phyloP scores from a whole-genome alignment of 1,140 invertebrate species.

The Marisa cornuarietis region DNA sequence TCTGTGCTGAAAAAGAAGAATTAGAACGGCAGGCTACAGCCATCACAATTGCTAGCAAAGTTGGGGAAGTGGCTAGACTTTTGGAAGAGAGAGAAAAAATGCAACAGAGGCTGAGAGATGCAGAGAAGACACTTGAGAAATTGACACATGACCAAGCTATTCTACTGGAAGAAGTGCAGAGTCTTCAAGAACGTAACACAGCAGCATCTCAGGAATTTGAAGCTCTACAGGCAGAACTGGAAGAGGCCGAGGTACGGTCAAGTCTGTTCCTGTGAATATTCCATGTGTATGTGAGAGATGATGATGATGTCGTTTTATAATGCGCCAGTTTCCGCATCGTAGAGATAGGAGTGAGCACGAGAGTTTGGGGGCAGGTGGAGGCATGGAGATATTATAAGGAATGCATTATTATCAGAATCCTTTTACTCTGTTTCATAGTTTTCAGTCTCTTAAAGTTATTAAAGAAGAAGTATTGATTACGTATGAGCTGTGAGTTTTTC shows the following conservation, averaged over 20 bases:
- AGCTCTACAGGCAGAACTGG: slow-evolving; percentile 46
- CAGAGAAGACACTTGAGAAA: slow-evolving; percentile 32
- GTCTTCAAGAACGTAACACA: slow-evolving; percentile 43
- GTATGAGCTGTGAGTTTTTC: no score
- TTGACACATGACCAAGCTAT: slow-evolving; percentile 56
- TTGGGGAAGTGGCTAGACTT: slow-evolving; percentile 50
- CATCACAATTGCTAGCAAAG: slow-evolving; percentile 45
- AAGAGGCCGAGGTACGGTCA: slow-evolving; percentile 32
- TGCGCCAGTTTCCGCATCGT: no score
- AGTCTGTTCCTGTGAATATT: no score
- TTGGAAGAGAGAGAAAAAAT: slow-evolving; percentile 53
- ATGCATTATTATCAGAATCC: no score
- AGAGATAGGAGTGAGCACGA: neutral
- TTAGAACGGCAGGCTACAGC: slow-evolving; percentile 43
- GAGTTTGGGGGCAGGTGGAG: no score
- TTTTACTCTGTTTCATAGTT: no score
- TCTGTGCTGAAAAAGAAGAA: slow-evolving; percentile 50
- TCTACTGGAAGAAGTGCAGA: slow-evolving; percentile 57
- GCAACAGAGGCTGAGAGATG: slow-evolving; percentile 37
- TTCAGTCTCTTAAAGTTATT: no score
- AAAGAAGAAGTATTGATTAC: no score
- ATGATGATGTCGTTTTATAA: no score
- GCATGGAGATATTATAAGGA: no score
- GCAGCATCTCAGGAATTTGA: slow-evolving; percentile 42
- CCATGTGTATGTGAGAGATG: neutral